Base-by-base conservation (phyloP, 2,888 invertebrate genomes). In the Cactoblastis cactorum region DNA sequence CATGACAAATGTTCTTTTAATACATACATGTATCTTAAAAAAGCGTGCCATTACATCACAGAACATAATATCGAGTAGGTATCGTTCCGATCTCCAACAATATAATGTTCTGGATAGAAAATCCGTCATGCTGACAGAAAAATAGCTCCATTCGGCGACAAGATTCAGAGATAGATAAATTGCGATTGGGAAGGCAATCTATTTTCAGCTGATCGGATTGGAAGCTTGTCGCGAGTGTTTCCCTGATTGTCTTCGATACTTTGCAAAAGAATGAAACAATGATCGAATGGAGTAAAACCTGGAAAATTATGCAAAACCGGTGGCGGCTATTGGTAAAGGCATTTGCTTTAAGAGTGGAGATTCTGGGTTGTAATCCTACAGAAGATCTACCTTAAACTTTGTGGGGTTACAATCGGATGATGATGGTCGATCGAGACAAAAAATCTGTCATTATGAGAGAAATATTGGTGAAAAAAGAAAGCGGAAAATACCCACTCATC, bases 131-230 rank as follows among this genome's bases (percentile, higher is more conserved):
- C 56, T 55, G 53, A 59, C 50, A 53, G 56, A 61, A 55, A 67
- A 68, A 68, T 67, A 55, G 60, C 60, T 63, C 61, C 59, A 63
- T 67, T 46, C 54, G 59, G 49, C 49, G 53, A 56, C 56, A 55
- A 62, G 63, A 65, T 67, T 57, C 52, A 48, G 12, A 56, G 48
- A 61, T 56, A 54, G 57, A 67, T 69, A 65, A 68, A 70, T 63
- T 56, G 63, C 67, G 61, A 63, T 66, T 57, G 58, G 48, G 49
- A 50, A 55, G 46, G 64, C 62, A 63, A 71, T 74, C 62, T 70
- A 61, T 74, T 64, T 62, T 54, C 39, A 35, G 53, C 37, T 53
- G 43, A 65, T 62, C 49, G 52, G 51, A 53, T 54, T 54, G 49
- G 50, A 28, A 38, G 35, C 51, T 52, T 54, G 51, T 58, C 50